phyloP scores from a whole-genome alignment of 2,888 invertebrate genomes.

The Drosophila lacicola region DNA sequence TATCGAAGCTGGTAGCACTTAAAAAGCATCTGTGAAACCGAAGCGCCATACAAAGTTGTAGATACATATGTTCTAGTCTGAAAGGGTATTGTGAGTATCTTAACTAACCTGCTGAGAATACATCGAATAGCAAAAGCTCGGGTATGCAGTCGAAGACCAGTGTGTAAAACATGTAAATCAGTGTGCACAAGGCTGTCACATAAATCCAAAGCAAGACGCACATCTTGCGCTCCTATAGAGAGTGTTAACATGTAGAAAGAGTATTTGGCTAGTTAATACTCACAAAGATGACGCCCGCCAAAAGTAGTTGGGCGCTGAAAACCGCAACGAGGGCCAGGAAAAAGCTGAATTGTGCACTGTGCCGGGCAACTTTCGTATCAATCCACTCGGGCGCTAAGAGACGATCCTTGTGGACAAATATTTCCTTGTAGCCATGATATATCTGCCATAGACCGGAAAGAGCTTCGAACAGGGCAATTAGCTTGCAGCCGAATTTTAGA shows the following conservation, averaged over 20 bases:
- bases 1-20: neutral
- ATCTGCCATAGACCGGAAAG: constrained; percentile 25
- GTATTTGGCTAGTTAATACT: neutral
- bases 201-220: constrained; percentile 50
- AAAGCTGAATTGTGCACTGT: constrained; percentile 2
- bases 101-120: constrained; percentile 28
- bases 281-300: constrained; percentile 36
- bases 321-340: constrained; percentile 16
- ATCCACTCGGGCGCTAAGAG: constrained; percentile 13
- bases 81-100: too few relatives aligned
- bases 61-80: neutral
- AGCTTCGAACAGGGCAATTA: constrained; percentile 50
- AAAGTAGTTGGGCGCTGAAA: constrained; percentile 17
- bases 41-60: too few relatives aligned
- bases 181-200: constrained; percentile 1
- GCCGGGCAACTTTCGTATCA: neutral
- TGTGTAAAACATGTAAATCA: constrained; percentile 27
- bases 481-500: constrained; percentile 44
- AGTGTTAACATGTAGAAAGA: too few relatives aligned
- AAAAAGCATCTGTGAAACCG: neutral
- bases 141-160: constrained; percentile 17
- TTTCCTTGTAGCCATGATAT: neutral
- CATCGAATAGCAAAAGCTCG: constrained; percentile 21
- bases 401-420: neutral
- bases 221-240: constrained; percentile 30